Evolutionary conservation across 2,888 invertebrate genomes (phyloP), one percentile per base, ranked within the genome.

Genomic region (Tetranychus piercei): DNA sequence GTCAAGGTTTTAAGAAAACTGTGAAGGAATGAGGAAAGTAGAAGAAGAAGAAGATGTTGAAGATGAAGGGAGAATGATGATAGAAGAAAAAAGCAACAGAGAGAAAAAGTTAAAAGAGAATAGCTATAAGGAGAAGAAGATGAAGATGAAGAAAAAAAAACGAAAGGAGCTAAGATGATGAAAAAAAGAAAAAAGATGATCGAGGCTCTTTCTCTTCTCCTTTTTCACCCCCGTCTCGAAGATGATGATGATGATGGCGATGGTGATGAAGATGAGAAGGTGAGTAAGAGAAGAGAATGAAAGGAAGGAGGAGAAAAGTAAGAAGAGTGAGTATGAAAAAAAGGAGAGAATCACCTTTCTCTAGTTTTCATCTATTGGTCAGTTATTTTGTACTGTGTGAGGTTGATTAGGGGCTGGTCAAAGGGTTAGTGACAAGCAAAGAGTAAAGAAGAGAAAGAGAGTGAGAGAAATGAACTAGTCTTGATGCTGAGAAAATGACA

Each of bases 341-440:
- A 23, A 7, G 8, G 3, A 71, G n/a, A 18, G 23, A 71, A 34
- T 34, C 72, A 72, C 72, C 20, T 72, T 72, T 43, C 44, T 72
- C 45, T 20, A 9, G 69, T 5, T 23, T 11, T 69, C 69, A 69
- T 23, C 22, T 9, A 23, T 69, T 69, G 22, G 69, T 23, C 22
- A 23, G 23, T 20, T 69, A n/a, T n/a, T 23, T 7, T 15, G 45
- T 8, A 45, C 45, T 45, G 9, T 45, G 45, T 8, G 9, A 45
- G 45, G 45, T 45, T 45, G 6, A 8, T 45, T 45, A 45, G 45
- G 45, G 45, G 45, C 45, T 45, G 45, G 45, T 45, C 45, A 45
- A 45, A 45, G 45, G 45, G 45, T 45, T 45, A 45, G 45, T 8
- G 45, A 45, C 9, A 45, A 45, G 45, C 9, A 45, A 45, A 45